phyloP scores from a whole-genome alignment of 2,113 vertebrate genomes.

The Callocephalon fimbriatum region DNA sequence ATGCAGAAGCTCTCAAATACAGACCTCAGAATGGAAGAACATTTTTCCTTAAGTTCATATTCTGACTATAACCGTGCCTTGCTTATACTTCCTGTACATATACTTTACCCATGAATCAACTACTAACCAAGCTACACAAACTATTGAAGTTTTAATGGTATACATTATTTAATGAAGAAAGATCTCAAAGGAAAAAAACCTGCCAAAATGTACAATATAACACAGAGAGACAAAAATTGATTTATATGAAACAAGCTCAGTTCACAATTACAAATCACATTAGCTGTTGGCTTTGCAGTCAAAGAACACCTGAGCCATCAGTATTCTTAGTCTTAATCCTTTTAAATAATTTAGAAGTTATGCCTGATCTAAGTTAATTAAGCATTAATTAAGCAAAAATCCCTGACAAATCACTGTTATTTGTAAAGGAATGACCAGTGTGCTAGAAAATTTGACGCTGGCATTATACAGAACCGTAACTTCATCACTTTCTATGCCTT shows the following conservation, averaged over 20 bases:
- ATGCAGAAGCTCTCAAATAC: background rate
- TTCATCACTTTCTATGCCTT: background rate
- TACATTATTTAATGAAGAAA: background rate
- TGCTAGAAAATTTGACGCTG: background rate
- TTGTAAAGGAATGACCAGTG: background rate
- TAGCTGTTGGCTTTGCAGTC: background rate
- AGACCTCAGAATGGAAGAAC: background rate
- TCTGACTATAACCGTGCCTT: background rate
- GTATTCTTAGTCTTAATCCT: constrained; percentile 12
- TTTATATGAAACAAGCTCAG: background rate
- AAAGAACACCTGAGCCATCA: constrained; percentile 2
- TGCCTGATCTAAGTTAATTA: constrained; percentile 39
- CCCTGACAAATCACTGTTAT: background rate
- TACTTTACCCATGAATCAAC: background rate
- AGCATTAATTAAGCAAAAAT: constrained; percentile 48
- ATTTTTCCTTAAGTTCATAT: background rate
- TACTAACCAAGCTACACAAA: background rate
- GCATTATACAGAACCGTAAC: background rate
- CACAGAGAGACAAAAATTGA: background rate
- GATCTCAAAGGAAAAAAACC: constrained; percentile 19
- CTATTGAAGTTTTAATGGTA: background rate
- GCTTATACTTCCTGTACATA: background rate
- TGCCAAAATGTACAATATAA: background rate
- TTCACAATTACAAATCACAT: constrained; percentile 10
- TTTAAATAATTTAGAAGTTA: background rate